Evolutionary conservation across 2,888 invertebrate genomes (phyloP).

Genomic region (Agapostemon virescens): DNA sequence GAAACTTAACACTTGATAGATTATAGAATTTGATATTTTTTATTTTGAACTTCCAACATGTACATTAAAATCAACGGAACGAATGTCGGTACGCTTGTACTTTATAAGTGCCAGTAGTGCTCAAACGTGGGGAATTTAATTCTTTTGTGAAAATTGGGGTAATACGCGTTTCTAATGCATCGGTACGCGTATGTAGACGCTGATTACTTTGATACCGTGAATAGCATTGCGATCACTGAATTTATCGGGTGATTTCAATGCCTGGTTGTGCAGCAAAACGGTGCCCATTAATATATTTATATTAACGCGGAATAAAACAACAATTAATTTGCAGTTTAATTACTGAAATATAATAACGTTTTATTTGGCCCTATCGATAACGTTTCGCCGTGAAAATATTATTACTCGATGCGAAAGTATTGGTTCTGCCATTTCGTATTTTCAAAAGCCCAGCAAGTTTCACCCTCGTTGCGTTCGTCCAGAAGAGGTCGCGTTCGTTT

Average conservation of each 20-base stretch:
- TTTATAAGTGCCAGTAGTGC: not conserved
- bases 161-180: not conserved
- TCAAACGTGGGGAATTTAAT: not conserved
- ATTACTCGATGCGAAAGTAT: not conserved
- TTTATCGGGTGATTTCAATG: slow-evolving; percentile 71
- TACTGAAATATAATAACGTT: not conserved
- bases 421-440: slow-evolving; percentile 7
- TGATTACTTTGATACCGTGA: slow-evolving; percentile 29
- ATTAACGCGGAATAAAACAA: not conserved
- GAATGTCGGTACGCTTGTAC: not conserved
- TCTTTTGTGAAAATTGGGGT: not conserved
- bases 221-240: slow-evolving; percentile 62
- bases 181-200: not conserved
- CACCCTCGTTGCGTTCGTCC: slow-evolving; percentile 30
- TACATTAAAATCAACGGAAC: slow-evolving; percentile 7
- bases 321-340: not conserved
- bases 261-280: slow-evolving; percentile 65
- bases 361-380: not conserved
- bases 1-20: not conserved
- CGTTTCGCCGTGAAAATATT: not conserved
- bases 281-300: slow-evolving; percentile 8
- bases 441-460: slow-evolving; percentile 20
- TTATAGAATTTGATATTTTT: slow-evolving; percentile 1
- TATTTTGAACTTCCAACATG: not conserved
- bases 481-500: slow-evolving; percentile 16